Evolutionary conservation across 2,113 vertebrate genomes (phyloP), one percentile per base, ranked within the genome.

Genomic region (Datnioides undecimradiatus): DNA sequence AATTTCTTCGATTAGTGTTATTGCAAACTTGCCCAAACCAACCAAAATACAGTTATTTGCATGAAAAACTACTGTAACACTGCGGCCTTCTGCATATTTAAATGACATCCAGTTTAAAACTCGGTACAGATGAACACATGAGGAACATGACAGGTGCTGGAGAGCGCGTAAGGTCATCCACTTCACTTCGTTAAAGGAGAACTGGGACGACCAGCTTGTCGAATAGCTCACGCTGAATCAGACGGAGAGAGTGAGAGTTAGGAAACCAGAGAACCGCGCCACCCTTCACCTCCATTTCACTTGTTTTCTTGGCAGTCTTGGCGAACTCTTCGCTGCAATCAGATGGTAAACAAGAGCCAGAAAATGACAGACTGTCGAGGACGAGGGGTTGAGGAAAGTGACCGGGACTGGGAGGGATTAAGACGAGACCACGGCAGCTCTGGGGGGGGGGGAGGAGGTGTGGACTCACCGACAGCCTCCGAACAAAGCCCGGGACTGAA

Each of bases 361-460:
- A 38, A 72, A 72, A 80, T 63, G 13, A 80, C 27, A 19, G 62
- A 59, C 11, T 48, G 45, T 70, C 21, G 62, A 49, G 31, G 7
- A 48, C 19, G 10, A 16, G 19, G 41, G 27, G 19, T 8, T 1
- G 21, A 62, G 25, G 25, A 71, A 66, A 71, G 69, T 49, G 31
- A 74, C 21, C 25, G 8, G 65, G 40, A 29, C 6, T 4, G 48
- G 21, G 25, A 29, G 29, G 25, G 62, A 46, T 63, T 64, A 25
- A 27, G 45, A 49, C 5, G 36, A 76, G 49, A 67, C 36, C 19
- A 9, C 14, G 41, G 34, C 64, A 48, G 27, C 59, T 9, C 12
- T 4, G 48, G 38, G 25, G 10, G 23, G 36, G 49, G 38, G 25
- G 10, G 23, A 29, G 49, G 58, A 58, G 27, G 36, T 8, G 41